Evolutionary conservation across 2,888 invertebrate genomes (phyloP), one percentile per base, ranked within the genome.

Genomic region (Mythimna impura): DNA sequence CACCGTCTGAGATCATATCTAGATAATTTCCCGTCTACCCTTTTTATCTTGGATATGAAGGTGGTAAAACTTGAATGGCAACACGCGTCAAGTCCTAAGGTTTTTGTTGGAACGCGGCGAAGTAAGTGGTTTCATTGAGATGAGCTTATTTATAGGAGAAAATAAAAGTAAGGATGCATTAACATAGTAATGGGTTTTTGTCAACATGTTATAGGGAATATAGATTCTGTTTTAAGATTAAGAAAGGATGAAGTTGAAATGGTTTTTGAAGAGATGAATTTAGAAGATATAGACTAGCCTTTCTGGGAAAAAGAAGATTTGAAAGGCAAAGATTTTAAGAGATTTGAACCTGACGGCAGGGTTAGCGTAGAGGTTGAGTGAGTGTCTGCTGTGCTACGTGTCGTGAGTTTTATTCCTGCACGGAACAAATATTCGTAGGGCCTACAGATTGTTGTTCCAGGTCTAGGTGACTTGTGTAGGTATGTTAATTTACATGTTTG

Each of bases 61-160:
- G 80, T 70, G 66, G 77, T 75, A 58, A 64, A 86, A 87, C 86
- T 80, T 76, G 86, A 79, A 83, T 79, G 72, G 70, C 87, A 76
- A 81, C 78, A 69, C 68, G 62, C 50, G 57, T 75, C 64, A 71
- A 66, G 67, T 73, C 64, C 67, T 69, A 65, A 54, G 36, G 50
- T 80, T 85, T 80, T 86, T 85, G 73, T 75, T 63, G 57, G 63
- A 63, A 17, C 43, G 40, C 69, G 66, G 72, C 64, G 65, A 69
- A 81, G 84, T 76, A 76, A 73, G 72, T 68, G 73, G 72, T 80
- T 80, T 74, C 70, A 85, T 83, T 81, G 73, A 78, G 67, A 63
- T 66, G 54, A 73, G 54, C 40, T n/a, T 66, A 65, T 73, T 71
- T 66, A 70, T 62, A 65, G 71, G 55, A 74, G 68, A 84, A 86